These are phyloP conservation scores for Drosophila trapezifrons DNA, from an alignment of 1,140 invertebrate species.

Conservation along the genomic window DNA sequence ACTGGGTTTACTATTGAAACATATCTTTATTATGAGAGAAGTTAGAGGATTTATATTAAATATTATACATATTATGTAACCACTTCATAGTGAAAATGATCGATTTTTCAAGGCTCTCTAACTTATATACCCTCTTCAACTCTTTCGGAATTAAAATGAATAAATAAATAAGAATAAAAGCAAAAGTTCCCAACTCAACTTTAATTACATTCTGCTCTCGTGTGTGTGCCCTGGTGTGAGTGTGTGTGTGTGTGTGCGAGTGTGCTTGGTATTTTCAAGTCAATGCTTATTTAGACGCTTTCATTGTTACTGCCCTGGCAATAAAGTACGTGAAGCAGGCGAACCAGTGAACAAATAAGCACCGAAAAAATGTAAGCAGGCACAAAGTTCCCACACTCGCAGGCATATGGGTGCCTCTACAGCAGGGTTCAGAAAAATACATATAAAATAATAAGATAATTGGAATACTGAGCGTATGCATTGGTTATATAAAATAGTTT, in stretches of 20 bases:
- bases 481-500: too few species aligned
- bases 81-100: too few species aligned
- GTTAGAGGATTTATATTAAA: too few species aligned
- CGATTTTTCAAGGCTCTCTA: neutral
- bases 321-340: constrained; percentile 62
- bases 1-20: too few species aligned
- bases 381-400: constrained; percentile 5
- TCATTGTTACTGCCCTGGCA: constrained; percentile 65
- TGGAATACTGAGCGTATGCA: neutral
- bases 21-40: too few species aligned
- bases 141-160: constrained; percentile 67
- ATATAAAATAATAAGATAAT: neutral
- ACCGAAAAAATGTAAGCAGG: constrained; percentile 61
- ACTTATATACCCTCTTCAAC: constrained; percentile 27
- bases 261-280: constrained; percentile 48
- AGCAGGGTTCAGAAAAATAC: constrained; percentile 6
- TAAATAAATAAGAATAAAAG: constrained; percentile 82
- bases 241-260: neutral
- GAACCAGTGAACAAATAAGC: constrained; percentile 48
- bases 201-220: constrained; percentile 74
- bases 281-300: constrained; percentile 77
- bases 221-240: constrained; percentile 31
- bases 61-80: too few species aligned
- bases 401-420: constrained; percentile 14
- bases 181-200: constrained; percentile 78